Base-by-base conservation (phyloP, 92 coral and sea anemone genomes). In the Anthopleura xanthogrammica region DNA sequence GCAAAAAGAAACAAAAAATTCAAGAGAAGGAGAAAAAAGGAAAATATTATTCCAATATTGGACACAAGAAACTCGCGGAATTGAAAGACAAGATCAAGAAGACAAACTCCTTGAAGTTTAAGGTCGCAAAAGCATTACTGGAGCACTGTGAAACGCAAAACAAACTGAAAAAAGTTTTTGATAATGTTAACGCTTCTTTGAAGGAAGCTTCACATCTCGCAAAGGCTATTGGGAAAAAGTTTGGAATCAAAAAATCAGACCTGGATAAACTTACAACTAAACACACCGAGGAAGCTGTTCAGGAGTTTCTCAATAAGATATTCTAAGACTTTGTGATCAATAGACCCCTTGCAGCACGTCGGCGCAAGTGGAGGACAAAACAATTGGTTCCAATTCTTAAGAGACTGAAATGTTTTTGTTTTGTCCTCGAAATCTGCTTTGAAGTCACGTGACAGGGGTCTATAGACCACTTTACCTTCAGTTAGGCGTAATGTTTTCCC, bases 131-230 rank as follows among this genome's bases (percentile, higher is more conserved):
- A 83, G 98, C 98, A 41, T 92, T 94, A 8, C 85, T 94, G 8
- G 91, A 92, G 52, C 98, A 94, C 19, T 94, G 98, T 20, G 95
- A 89, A 72, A 94, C 98, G 22, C 93, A 94, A 74, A 90, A 94
- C 88, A 82, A 89, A 71, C 92, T 94, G 19, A 87, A 92, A 64
- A 85, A 87, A 60, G 86, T 96, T 75, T 92, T 94, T 58, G 88
- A 83, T 16, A 88, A 90, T 12, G 94, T 94, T 1, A 96, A 96
- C 60, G 79, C 90, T 19, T 94, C 99, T 0, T 81, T 96, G 60
- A 90, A 81, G 82, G 91, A 91, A 60, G 98, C 98, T 3, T 85
- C 91, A 8, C 54, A 36, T 22, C 96, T 96, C 52, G 98, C 97
- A 8, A 89, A 86, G 54, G 95, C 91, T 42, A 92, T 96, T 29